A percentile compares a stretch with the other conserved stretches of the same genome.
These are phyloP conservation scores for Palythoa grandiflora DNA, from an alignment of 92 coral and sea anemone genomes.

Conservation along the genomic window DNA sequence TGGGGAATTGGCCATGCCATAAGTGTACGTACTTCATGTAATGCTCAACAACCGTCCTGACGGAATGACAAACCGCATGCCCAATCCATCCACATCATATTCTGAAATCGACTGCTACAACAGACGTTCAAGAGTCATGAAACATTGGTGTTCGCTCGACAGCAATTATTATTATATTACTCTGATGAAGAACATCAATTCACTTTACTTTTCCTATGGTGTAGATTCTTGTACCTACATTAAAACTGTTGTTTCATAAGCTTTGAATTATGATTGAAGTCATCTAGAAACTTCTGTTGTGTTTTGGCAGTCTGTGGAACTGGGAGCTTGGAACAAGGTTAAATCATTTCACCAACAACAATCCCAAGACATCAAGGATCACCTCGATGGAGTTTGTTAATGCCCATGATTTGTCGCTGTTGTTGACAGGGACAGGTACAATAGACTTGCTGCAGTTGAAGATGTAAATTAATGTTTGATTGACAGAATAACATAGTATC, in stretches of 20 bases:
- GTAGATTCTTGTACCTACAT: not conserved
- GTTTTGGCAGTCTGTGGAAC: constrained; percentile 86
- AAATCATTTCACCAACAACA: constrained; percentile 85
- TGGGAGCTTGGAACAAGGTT: constrained; percentile 86
- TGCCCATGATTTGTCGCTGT: constrained; percentile 89
- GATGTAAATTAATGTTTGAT: not conserved
- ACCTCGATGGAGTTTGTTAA: constrained; percentile 96
- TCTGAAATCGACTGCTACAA: no score
- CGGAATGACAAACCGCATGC: no score
- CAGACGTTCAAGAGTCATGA: no score
- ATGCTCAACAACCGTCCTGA: no score
- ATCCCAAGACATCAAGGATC: constrained; percentile 83
- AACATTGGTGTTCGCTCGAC: no score
- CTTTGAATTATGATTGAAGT: not conserved
- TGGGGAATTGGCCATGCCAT: no score
- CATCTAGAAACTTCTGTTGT: not conserved
- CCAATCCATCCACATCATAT: no score
- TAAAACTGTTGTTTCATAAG: no score
- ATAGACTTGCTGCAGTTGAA: not conserved
- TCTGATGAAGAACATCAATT: not conserved
- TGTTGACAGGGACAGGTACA: constrained; percentile 94
- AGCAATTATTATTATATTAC: no score
- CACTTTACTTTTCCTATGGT: not conserved
- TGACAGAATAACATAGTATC: not conserved
- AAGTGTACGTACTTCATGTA: no score